Evolutionary conservation across 2,797 vertebrate genomes (phyloP).

Genomic region (Tadarida brasiliensis): DNA sequence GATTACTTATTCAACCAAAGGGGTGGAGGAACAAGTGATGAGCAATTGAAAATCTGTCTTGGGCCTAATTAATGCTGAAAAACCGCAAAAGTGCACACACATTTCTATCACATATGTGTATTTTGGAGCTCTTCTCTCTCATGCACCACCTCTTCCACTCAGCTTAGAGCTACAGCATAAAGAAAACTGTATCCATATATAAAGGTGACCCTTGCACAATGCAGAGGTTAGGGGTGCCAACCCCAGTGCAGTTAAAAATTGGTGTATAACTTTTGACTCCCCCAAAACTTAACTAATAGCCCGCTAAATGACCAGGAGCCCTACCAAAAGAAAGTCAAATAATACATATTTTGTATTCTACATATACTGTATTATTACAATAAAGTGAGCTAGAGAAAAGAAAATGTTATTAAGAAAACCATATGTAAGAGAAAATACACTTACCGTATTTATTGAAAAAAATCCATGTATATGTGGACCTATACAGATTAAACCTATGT

Average conservation of each 20-base stretch:
- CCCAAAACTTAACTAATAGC: not conserved
- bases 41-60: conserved; percentile 45
- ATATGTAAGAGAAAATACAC: not conserved
- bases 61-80: conserved; percentile 42
- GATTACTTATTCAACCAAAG: conserved; percentile 80
- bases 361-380: not conserved
- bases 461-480: not conserved
- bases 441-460: not conserved
- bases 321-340: not conserved
- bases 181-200: not conserved
- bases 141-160: not conserved
- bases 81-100: not conserved
- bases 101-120: conserved; percentile 27
- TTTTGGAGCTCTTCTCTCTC: not conserved
- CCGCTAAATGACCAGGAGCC: not conserved
- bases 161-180: not conserved
- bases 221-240: not conserved
- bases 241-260: not conserved
- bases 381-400: not conserved
- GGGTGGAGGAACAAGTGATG: conserved; percentile 41
- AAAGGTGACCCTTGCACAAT: not conserved
- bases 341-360: not conserved
- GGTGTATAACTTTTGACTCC: not conserved
- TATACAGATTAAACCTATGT: not conserved
- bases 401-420: not conserved